A percentile compares a stretch with the other conserved stretches of the same genome.
phyloP scores from a whole-genome alignment of 2,888 invertebrate genomes.

The Lysandra bellargus region DNA sequence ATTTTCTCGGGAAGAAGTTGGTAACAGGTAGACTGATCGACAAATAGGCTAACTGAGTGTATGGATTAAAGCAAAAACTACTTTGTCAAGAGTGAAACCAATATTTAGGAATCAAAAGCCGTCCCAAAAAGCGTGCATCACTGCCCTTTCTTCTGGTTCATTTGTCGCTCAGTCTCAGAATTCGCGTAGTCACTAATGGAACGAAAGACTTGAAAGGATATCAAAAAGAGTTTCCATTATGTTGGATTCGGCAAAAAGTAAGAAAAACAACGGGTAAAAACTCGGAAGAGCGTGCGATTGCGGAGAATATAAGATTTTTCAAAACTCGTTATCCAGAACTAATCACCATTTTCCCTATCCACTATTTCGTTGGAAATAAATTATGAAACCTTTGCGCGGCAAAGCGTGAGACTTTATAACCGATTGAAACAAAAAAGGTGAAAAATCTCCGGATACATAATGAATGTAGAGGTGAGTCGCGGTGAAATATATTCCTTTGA shows the following conservation, averaged over 20 bases:
- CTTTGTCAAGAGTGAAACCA: not conserved
- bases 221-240: constrained; percentile 22
- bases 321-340: constrained; percentile 23
- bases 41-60: not conserved
- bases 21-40: not conserved
- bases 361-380: constrained; percentile 21
- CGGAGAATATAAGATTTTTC: not conserved
- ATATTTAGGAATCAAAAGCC: not conserved
- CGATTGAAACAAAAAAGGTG: constrained; percentile 40
- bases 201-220: constrained; percentile 26
- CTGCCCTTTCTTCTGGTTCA: constrained; percentile 38
- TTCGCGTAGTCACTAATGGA: constrained; percentile 41
- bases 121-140: constrained; percentile 7
- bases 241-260: constrained; percentile 15
- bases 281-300: not conserved
- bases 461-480: constrained; percentile 52
- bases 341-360: constrained; percentile 4
- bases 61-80: not conserved
- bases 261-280: not conserved
- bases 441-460: constrained; percentile 49
- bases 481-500: constrained; percentile 68
- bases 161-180: constrained; percentile 36
- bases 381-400: constrained; percentile 35
- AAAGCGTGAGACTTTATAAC: constrained; percentile 39
- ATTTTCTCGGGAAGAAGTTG: not conserved